These are phyloP conservation scores for Laticauda laticaudata DNA, from an alignment of 2,113 vertebrate genomes.

Conservation along the genomic window DNA sequence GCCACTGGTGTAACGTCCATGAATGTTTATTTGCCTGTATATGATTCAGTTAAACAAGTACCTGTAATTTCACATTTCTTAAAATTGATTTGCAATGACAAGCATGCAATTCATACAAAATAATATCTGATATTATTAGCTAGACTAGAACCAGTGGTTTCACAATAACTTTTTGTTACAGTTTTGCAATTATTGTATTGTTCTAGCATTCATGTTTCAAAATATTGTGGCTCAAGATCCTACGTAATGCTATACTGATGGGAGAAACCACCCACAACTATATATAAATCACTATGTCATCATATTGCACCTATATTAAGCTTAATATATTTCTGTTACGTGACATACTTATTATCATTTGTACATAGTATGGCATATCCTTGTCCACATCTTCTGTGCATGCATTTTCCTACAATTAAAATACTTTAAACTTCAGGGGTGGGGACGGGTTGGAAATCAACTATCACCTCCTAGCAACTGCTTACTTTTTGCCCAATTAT, in stretches of 20 bases:
- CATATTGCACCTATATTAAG: background rate
- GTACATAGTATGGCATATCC: background rate
- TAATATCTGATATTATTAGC: background rate
- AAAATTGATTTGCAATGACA: background rate
- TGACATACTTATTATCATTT: background rate
- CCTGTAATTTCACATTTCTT: background rate
- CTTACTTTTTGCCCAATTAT: background rate
- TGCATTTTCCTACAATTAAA: background rate
- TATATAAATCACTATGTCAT: background rate
- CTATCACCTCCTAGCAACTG: background rate
- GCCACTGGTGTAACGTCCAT: background rate
- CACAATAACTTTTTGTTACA: background rate
- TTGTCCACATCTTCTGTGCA: background rate
- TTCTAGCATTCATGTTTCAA: background rate
- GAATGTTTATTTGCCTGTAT: background rate
- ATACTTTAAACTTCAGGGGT: background rate
- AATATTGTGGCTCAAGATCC: background rate
- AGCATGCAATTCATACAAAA: background rate
- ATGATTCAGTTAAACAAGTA: background rate
- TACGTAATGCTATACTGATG: background rate
- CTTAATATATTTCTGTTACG: background rate
- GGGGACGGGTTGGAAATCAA: background rate
- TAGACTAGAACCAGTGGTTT: background rate
- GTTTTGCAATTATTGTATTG: background rate
- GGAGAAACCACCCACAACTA: background rate